Evolutionary conservation across 2,888 invertebrate species (phyloP).

Genomic region (Oligia fasciuncula): DNA sequence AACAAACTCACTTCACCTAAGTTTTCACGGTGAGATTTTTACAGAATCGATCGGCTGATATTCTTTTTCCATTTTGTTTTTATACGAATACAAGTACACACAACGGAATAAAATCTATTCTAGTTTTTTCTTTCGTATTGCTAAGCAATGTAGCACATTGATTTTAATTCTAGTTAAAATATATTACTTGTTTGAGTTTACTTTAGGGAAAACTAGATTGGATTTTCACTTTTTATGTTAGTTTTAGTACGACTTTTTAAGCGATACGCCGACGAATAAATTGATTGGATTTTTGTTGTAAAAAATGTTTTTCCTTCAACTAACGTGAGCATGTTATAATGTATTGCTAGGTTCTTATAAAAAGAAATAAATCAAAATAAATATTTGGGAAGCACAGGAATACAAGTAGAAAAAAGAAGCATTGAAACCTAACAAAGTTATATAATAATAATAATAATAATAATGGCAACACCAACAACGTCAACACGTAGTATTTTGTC

Average conservation of each 20-base stretch:
- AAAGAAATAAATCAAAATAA: no score
- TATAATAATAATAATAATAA: no score
- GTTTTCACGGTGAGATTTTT: no score
- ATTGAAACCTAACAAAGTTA: no score
- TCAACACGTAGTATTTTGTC: no score
- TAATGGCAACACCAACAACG: no score
- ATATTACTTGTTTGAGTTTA: conserved; percentile 8
- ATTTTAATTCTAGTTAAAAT: conserved; percentile 6
- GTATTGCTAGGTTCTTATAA: background rate
- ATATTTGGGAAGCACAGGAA: no score
- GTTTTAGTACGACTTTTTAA: background rate
- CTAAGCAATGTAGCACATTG: background rate
- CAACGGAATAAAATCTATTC: background rate
- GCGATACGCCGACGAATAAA: background rate
- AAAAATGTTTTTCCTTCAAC: background rate
- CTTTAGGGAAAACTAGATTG: conserved; percentile 20
- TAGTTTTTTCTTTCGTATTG: background rate
- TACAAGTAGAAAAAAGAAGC: no score
- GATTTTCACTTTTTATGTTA: conserved; percentile 11
- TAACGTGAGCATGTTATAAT: background rate
- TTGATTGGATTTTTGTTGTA: background rate
- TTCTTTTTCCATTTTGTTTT: conserved; percentile 2
- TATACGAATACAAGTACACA: background rate
- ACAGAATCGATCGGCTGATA: no score
- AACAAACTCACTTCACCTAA: no score